Conservation (phyloP, 2,113 vertebrate genomes). For the Isurus oxyrinchus region DNA sequence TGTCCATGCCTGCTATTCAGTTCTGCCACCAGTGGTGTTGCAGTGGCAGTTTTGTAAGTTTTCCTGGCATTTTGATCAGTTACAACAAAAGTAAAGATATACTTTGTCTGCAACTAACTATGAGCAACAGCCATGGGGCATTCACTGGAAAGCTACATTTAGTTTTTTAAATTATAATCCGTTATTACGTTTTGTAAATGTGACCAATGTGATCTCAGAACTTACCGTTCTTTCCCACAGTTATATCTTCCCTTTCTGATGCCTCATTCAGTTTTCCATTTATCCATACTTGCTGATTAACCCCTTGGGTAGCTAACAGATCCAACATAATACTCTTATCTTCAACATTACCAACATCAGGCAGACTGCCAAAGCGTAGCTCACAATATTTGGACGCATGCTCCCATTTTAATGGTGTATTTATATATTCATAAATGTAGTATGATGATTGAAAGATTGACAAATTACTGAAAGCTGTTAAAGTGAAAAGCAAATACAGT, state of each 20-base stretch:
- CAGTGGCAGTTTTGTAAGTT: background rate
- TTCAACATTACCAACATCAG: conserved; percentile 37
- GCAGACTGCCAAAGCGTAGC: conserved; percentile 61
- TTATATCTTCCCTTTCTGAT: background rate
- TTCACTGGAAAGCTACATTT: background rate
- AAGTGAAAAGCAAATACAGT: background rate
- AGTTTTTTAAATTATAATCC: background rate
- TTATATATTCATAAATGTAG: conserved; percentile 59
- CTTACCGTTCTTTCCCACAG: background rate
- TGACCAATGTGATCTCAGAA: background rate
- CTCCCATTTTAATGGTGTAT: conserved; percentile 59
- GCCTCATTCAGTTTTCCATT: conserved; percentile 43
- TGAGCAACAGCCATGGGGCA: background rate
- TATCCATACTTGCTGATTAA: conserved; percentile 60
- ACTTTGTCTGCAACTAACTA: background rate
- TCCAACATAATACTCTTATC: conserved; percentile 41
- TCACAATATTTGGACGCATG: conserved; percentile 64
- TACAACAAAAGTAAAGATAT: background rate
- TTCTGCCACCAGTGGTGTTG: background rate
- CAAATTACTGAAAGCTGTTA: conserved; percentile 45
- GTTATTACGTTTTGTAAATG: background rate
- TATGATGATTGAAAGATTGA: conserved; percentile 49
- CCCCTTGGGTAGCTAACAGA: conserved; percentile 48
- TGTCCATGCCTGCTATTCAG: background rate
- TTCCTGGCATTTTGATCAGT: background rate